phyloP scores from a whole-genome alignment of 1,140 invertebrate species.

The Cydia pomonella region DNA sequence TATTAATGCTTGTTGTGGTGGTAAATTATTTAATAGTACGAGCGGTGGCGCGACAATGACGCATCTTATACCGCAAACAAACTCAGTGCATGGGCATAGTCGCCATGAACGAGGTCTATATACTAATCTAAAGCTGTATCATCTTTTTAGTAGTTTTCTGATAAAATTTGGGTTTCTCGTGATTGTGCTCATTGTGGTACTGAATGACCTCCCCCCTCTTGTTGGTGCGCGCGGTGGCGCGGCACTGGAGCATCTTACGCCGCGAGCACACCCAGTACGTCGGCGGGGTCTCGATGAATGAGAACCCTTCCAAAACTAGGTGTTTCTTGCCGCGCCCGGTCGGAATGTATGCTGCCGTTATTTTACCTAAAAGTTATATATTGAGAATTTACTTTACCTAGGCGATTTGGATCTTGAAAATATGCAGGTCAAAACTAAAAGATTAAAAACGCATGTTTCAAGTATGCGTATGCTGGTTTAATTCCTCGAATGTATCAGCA shows the following conservation, averaged over 20 bases:
- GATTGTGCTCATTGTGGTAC: conserved; percentile 54
- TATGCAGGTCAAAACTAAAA: neutral
- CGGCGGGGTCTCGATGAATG: conserved; percentile 51
- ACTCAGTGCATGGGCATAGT: too few relatives aligned
- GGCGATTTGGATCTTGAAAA: neutral
- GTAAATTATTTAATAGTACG: too few relatives aligned
- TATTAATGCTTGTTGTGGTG: neutral
- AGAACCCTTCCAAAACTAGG: conserved; percentile 58
- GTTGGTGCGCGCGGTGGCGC: conserved; percentile 60
- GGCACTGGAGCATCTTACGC: conserved; percentile 48
- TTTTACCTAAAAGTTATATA: conserved; percentile 46
- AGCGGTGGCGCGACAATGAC: too few relatives aligned
- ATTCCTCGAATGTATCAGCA: neutral
- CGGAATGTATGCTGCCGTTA: conserved; percentile 59
- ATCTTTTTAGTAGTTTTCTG: conserved; percentile 53
- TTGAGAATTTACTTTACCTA: neutral
- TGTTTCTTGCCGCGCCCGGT: conserved; percentile 58
- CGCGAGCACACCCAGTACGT: conserved; percentile 62
- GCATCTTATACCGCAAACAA: too few relatives aligned
- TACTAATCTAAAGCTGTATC: conserved; percentile 39
- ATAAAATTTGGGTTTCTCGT: conserved; percentile 57
- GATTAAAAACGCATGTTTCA: neutral
- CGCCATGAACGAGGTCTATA: neutral
- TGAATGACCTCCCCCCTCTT: conserved; percentile 53
- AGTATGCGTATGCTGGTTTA: neutral